Conservation (phyloP, 2,888 invertebrate species). For the Caenorhabditis sulstoni region DNA sequence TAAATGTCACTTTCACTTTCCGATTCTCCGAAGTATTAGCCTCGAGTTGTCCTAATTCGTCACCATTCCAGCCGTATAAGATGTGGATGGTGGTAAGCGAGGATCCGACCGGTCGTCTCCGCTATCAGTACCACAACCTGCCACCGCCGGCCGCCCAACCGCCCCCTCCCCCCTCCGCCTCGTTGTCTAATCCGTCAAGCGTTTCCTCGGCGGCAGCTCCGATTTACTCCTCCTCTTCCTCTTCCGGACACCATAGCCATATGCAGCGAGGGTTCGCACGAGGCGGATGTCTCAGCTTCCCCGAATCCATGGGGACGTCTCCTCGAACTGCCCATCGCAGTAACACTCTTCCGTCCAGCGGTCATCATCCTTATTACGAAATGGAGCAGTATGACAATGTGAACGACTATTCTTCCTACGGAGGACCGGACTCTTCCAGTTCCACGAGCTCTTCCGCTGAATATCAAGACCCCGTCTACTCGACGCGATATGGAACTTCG, state of each 20-base stretch:
- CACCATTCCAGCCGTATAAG: slow-evolving; percentile 34
- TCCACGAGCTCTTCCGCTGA: slow-evolving; percentile 62
- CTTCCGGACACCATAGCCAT: slow-evolving; percentile 38
- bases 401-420: slow-evolving; percentile 38
- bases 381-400: slow-evolving; percentile 69
- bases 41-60: slow-evolving; percentile 27
- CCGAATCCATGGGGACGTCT: slow-evolving; percentile 44
- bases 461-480: slow-evolving; percentile 63
- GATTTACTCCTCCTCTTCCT: slow-evolving; percentile 36
- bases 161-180: slow-evolving; percentile 29
- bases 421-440: slow-evolving; percentile 50
- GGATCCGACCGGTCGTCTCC: slow-evolving; percentile 66
- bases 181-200: slow-evolving; percentile 37
- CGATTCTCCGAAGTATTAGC: slow-evolving; percentile 16
- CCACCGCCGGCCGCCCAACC: slow-evolving; percentile 35
- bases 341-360: slow-evolving; percentile 40
- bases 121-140: slow-evolving; percentile 65
- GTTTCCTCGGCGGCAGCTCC: slow-evolving; percentile 21
- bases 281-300: slow-evolving; percentile 64
- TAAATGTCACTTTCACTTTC: slow-evolving; percentile 39
- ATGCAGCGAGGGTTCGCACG: slow-evolving; percentile 48
- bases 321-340: slow-evolving; percentile 22
- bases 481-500: slow-evolving; percentile 43
- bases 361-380: slow-evolving; percentile 36
- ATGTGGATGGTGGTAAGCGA: slow-evolving; percentile 72